Base-by-base conservation (phyloP, 2,888 invertebrate genomes). In the Macrophya annulata region DNA sequence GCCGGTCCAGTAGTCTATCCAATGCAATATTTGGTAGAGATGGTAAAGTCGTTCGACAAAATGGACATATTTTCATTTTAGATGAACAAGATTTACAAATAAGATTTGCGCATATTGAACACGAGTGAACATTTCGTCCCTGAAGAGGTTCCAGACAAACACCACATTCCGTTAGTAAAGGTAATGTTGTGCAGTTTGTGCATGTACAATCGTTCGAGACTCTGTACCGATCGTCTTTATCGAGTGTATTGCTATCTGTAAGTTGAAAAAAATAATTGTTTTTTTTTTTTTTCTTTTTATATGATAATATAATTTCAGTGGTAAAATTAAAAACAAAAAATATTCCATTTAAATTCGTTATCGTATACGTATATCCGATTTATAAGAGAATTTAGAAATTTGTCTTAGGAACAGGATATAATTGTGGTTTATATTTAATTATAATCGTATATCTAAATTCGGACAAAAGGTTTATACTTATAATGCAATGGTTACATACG, bases 91-190 rank as follows among this genome's bases (percentile, higher is more conserved):
- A 72, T 8, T 83, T 83, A 76, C 91, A 91, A 1, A 89, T 85
- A n/a, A 90, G 85, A 84, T 91, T 90, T 2, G 90, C 88, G 81
- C 91, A 91, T 0, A 90, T 85, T 4, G 87, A 83, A 51, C 91
- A 91, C 4, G 90, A 87, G 45, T 85, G 85, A 6, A 91, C 87
- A 15, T 88, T 87, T 2, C 74, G 87, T 9, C 88, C 87, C 51
- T 91, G 91, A 2, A 91, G 86, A 3, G 90, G 87, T 74, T 90
- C 90, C 59, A 90, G 85, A 84, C 91, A 91, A 4, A 91, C 86
- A n/a, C 85, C 87, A 85, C 91, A 91, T 85, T 91, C 91, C 12
- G 88, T 88, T 74, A 89, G 86, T 10, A 59, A 84, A 12, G 71
- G 72, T 21, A 91, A 76, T 43, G 84, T 84, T 9, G 85, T 65